Conservation (phyloP, 2,113 vertebrate genomes). For the Pipra filicauda region DNA sequence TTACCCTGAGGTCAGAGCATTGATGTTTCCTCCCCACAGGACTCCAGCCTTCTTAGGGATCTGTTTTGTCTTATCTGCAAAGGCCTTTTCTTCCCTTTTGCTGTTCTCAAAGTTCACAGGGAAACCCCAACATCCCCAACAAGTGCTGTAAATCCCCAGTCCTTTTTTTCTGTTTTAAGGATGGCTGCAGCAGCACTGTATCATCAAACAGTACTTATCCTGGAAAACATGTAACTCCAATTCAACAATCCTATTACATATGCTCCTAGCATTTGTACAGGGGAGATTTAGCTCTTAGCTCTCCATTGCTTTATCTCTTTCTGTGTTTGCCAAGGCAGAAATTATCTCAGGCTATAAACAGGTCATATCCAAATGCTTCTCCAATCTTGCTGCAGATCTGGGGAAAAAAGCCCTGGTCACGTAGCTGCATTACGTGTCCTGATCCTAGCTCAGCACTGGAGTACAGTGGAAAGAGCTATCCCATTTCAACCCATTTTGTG, state of each 20-base stretch:
- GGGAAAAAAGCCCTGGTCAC: not conserved
- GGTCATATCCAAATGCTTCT: not conserved
- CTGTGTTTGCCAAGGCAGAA: not conserved
- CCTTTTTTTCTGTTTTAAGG: not conserved
- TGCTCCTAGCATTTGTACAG: not conserved
- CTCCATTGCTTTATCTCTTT: slow-evolving; percentile 8
- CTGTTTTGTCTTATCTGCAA: not conserved
- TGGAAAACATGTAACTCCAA: slow-evolving; percentile 11
- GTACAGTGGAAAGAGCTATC: not conserved
- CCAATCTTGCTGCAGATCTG: not conserved
- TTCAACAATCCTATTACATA: slow-evolving; percentile 52
- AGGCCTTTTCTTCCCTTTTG: not conserved
- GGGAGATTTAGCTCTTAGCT: slow-evolving; percentile 38
- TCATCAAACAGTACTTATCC: slow-evolving; percentile 1
- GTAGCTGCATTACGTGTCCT: not conserved
- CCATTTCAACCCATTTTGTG: not conserved
- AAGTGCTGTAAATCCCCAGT: not conserved
- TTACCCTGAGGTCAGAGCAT: not conserved
- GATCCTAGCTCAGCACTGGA: not conserved
- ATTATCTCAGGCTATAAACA: not conserved
- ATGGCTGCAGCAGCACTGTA: not conserved
- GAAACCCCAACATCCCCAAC: not conserved
- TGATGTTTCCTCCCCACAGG: not conserved
- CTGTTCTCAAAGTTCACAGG: not conserved
- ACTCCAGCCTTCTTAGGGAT: not conserved